These are phyloP conservation scores for Rhopalosiphum maidis DNA, from an alignment of 1,140 invertebrate genomes.

Conservation along the genomic window DNA sequence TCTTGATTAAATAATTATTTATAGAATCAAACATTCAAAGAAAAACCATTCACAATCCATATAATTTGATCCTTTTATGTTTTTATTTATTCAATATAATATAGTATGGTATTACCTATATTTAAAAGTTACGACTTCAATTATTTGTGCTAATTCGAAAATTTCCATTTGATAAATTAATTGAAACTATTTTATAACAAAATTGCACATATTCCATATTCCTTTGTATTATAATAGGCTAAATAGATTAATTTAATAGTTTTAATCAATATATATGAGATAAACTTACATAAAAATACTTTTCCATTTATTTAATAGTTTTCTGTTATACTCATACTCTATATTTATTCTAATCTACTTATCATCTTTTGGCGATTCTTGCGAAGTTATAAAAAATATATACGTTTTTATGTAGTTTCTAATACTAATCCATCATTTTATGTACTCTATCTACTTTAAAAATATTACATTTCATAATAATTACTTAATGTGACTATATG, in stretches of 20 bases:
- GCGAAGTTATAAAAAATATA: not conserved
- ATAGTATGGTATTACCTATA: not conserved
- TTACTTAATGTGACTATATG: not conserved
- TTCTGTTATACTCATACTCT: not conserved
- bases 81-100: not conserved
- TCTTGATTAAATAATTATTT: not conserved
- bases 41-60: not conserved
- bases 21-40: not conserved
- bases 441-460: not conserved
- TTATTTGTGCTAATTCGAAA: not conserved
- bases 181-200: not conserved
- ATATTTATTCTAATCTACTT: not conserved
- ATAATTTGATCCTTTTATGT: not conserved
- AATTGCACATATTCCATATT: not conserved
- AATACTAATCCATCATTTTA: not conserved
- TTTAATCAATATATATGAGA: not conserved
- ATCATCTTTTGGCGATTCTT: not conserved
- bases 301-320: slow-evolving; percentile 3
- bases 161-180: not conserved
- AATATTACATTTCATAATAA: not conserved
- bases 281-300: not conserved
- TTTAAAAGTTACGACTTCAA: not conserved
- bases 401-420: not conserved
- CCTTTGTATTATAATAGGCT: not conserved
- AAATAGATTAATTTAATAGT: not conserved